These are phyloP conservation scores for Willowsia nigromaculata DNA, from an alignment of 2,888 invertebrate genomes.

Conservation along the genomic window DNA sequence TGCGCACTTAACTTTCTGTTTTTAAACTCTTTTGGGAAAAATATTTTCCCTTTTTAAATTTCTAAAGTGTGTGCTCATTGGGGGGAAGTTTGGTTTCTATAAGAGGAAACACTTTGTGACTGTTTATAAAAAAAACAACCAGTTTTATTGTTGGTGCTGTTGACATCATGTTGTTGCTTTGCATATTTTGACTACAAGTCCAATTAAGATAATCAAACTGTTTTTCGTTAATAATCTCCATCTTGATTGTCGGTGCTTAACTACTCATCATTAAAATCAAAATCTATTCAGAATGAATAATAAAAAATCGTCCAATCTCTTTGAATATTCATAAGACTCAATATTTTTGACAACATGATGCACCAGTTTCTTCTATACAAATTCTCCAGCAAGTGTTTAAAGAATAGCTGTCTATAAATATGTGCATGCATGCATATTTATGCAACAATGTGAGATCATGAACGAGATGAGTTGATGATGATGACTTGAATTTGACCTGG, in stretches of 20 bases:
- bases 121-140: background rate
- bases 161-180: background rate
- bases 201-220: background rate
- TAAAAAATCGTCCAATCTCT: background rate
- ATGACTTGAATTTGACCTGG: slow-evolving; percentile 19
- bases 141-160: background rate
- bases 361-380: slow-evolving; percentile 1
- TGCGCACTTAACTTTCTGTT: too few species aligned
- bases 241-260: background rate
- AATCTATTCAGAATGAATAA: background rate
- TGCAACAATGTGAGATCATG: too few species aligned
- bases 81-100: too few species aligned
- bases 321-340: background rate
- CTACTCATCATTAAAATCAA: background rate
- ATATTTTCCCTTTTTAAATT: too few species aligned
- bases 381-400: background rate
- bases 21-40: too few species aligned
- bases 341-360: background rate
- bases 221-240: background rate
- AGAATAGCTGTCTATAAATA: background rate
- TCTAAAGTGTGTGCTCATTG: too few species aligned
- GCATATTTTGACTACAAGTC: background rate
- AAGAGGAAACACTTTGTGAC: too few species aligned
- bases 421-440: slow-evolving; percentile 25
- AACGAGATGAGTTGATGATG: too few species aligned